Evolutionary conservation across 1,140 invertebrate genomes (phyloP).

Genomic region (Euwallacea similis): DNA sequence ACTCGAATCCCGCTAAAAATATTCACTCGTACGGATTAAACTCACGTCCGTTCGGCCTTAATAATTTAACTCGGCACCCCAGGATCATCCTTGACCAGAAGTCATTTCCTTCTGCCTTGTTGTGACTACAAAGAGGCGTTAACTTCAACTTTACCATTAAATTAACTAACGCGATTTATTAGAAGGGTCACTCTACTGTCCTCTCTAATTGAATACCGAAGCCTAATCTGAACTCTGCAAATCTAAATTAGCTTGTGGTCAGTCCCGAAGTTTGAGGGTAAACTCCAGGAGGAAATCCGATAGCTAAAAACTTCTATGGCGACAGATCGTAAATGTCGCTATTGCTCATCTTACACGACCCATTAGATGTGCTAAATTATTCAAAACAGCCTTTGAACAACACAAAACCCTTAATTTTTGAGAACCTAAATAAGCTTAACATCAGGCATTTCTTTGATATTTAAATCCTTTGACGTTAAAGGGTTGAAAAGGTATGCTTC

Average conservation of each 20-base stretch:
- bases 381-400: conserved; percentile 27
- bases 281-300: background rate
- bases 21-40: background rate
- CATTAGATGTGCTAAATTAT: conserved; percentile 22
- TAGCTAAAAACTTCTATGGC: background rate
- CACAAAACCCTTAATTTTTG: conserved; percentile 27
- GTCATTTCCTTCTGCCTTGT: conserved; percentile 32
- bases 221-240: conserved; percentile 31
- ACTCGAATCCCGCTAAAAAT: background rate
- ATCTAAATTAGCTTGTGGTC: conserved; percentile 28
- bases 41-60: conserved; percentile 10
- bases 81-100: conserved; percentile 20
- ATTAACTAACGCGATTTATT: conserved; percentile 40
- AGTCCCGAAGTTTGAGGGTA: too few relatives aligned
- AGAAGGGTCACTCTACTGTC: conserved; percentile 35
- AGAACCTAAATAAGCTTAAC: conserved; percentile 8
- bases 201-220: conserved; percentile 37
- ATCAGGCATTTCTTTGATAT: conserved; percentile 30
- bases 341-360: background rate
- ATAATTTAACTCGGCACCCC: conserved; percentile 26
- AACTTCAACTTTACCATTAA: conserved; percentile 37
- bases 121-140: conserved; percentile 37
- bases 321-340: background rate
- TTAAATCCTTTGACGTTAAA: conserved; percentile 24
- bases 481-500: conserved; percentile 14